phyloP scores from a whole-genome alignment of 2,797 vertebrate species.

The Dallia pectoralis region DNA sequence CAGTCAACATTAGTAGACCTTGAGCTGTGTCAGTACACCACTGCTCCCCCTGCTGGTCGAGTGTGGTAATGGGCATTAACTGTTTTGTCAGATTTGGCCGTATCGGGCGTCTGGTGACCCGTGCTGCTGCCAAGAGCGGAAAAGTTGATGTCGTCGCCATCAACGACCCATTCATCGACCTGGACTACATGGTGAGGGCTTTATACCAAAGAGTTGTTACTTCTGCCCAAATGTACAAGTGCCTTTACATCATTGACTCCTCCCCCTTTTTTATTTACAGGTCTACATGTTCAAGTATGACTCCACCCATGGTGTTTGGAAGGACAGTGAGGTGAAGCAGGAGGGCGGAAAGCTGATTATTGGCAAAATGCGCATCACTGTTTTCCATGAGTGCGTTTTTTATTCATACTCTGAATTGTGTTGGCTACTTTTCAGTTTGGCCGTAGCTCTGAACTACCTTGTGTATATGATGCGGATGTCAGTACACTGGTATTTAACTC shows the following conservation, averaged over 20 bases:
- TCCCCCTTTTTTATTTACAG: slow-evolving; percentile 52
- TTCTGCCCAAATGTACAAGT: not conserved
- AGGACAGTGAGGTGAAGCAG: slow-evolving; percentile 75
- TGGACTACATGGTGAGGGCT: slow-evolving; percentile 83
- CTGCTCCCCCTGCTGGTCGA: slow-evolving; percentile 31
- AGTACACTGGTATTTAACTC: no score
- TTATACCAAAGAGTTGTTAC: not conserved
- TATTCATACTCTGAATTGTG: not conserved
- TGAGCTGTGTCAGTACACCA: not conserved
- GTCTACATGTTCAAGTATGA: slow-evolving; percentile 91
- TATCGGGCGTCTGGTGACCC: slow-evolving; percentile 84
- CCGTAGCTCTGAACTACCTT: no score
- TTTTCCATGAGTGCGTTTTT: slow-evolving; percentile 83
- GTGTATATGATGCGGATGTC: no score
- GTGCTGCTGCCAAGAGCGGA: slow-evolving; percentile 66
- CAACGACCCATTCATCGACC: slow-evolving; percentile 88
- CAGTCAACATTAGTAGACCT: slow-evolving; percentile 26
- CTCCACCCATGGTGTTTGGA: slow-evolving; percentile 83
- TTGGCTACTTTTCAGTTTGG: no score
- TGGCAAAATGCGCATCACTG: slow-evolving; percentile 73
- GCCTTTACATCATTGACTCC: not conserved
- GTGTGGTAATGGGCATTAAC: not conserved
- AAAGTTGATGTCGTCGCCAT: slow-evolving; percentile 82
- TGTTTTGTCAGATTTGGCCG: slow-evolving; percentile 79
- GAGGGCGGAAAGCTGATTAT: slow-evolving; percentile 82